Conservation (phyloP, 2,113 vertebrate species). For the rat (Rattus norvegicus) region DNA sequence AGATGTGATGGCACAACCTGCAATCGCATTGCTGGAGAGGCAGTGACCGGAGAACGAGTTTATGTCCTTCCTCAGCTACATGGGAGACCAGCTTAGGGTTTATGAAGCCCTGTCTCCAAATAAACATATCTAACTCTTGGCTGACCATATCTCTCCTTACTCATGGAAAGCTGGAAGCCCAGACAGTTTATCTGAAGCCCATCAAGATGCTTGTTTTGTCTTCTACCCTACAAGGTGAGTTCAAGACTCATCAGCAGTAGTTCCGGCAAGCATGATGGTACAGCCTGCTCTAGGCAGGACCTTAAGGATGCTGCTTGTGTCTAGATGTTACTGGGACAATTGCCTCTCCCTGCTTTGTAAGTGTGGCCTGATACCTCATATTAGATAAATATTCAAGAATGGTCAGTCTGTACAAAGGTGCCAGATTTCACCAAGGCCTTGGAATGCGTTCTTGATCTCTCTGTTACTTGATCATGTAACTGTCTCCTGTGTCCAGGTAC, state of each 20-base stretch:
- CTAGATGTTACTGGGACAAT: background rate
- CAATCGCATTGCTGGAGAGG: background rate
- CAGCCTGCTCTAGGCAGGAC: background rate
- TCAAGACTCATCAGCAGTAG: background rate
- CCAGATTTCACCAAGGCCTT: background rate
- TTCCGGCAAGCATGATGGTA: background rate
- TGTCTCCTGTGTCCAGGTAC: background rate
- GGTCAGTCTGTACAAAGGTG: background rate
- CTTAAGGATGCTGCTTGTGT: background rate
- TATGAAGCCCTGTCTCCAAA: background rate
- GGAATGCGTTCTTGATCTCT: background rate
- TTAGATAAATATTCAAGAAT: rapidly evolving
- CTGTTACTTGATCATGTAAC: background rate
- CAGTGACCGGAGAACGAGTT: background rate
- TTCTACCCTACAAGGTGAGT: background rate
- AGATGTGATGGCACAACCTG: background rate
- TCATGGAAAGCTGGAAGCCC: background rate
- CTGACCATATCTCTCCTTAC: background rate
- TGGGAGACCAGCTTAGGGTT: too few species aligned
- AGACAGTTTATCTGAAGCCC: background rate
- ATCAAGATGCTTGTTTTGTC: background rate
- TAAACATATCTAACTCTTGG: background rate
- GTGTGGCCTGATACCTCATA: rapidly evolving
- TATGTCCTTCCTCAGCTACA: background rate
- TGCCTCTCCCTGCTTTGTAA: rapidly evolving